Evolutionary conservation across 2,797 vertebrate species (phyloP).

Genomic region (Mallotus villosus): DNA sequence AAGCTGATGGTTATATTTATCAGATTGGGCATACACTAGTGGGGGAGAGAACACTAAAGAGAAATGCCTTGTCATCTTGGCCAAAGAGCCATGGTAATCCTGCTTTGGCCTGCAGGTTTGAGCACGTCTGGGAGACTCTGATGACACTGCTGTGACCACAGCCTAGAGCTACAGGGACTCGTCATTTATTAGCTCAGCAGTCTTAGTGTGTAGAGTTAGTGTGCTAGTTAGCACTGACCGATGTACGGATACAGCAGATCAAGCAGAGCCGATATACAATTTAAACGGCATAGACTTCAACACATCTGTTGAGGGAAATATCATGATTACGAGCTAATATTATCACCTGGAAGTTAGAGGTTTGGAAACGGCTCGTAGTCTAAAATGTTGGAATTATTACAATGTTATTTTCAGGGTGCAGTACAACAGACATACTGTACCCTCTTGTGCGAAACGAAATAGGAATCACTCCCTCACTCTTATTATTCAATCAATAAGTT

Average conservation of each 20-base stretch:
- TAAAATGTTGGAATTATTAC: background rate
- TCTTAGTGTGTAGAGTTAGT: background rate
- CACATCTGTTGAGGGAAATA: background rate
- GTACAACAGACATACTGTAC: background rate
- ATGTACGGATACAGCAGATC: too few relatives aligned
- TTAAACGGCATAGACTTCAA: background rate
- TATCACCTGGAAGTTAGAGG: too few relatives aligned
- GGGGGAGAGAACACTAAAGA: background rate
- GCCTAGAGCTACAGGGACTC: background rate
- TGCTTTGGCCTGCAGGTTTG: background rate
- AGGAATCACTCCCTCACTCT: conserved; percentile 8
- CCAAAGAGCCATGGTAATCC: background rate
- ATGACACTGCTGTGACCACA: background rate
- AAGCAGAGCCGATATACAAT: too few relatives aligned
- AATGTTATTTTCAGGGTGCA: background rate
- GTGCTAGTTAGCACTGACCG: background rate
- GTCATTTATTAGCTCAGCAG: background rate
- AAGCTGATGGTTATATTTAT: background rate
- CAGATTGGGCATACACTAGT: background rate
- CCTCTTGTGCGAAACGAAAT: background rate
- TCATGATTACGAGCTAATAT: background rate
- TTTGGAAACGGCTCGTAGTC: too few relatives aligned
- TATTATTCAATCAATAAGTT: conserved; percentile 31
- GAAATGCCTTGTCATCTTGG: background rate
- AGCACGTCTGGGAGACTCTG: background rate